Evolutionary conservation across 1,140 invertebrate genomes (phyloP), one percentile per base, ranked within the genome.

Genomic region (Ceratina japonica): DNA sequence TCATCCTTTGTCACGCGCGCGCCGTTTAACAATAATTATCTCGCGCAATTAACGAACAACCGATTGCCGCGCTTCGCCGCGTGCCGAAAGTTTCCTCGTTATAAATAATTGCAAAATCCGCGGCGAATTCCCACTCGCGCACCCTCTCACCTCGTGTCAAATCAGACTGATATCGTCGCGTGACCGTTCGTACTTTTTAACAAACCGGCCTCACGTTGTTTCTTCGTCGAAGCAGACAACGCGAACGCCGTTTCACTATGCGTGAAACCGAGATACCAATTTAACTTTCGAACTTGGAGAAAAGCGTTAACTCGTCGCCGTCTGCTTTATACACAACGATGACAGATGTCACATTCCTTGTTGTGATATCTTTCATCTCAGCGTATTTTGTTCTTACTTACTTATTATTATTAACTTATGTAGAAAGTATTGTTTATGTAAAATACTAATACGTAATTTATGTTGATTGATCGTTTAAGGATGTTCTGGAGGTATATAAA

Each of bases 71-170:
- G 27, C 18, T 27, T 27, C 52, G 31, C 52, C 58, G 56, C 22
- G n/a, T n/a, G 22, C 56, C 75, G 16, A 75, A 86, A 85, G 76
- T 85, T 86, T 79, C 65, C 80, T 87, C 82, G 82, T 86, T 86
- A 87, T 86, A 85, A 87, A 86, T 87, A 87, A 86, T 86, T 86
- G 80, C 85, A 85, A 87, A 84, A 86, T 82, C 62, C 63, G 52
- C 4, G 5, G 24, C 20, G 24, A 58, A 52, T 56, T 62, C 18
- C 18, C 16, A 13, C 24, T 2, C 51, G 16, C 18, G 37, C 56
- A 2, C 18, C 20, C 66, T 56, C 59, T 78, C 75, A 78, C 54
- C 27, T 49, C 24, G 3, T 63, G 15, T 13, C 18, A 59, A 62
- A 64, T 51, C 37, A n/a, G 56, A 10, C 22, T 51, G 37, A 65